Evolutionary conservation across 2,888 invertebrate species (phyloP).

Genomic region (Amblyteles armatorius): DNA sequence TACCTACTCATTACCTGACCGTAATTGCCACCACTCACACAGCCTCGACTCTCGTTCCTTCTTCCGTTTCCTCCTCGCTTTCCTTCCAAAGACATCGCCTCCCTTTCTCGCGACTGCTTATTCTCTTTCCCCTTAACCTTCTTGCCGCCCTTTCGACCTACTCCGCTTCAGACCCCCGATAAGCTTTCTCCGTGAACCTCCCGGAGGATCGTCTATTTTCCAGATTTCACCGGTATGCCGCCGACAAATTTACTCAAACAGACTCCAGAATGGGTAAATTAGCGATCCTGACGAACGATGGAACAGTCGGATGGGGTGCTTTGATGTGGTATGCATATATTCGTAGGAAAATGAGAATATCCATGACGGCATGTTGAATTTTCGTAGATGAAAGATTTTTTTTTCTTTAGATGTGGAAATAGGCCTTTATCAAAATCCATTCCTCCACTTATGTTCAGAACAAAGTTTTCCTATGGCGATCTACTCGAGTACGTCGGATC

Average conservation of each 20-base stretch:
- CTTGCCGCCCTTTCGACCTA: constrained; percentile 55
- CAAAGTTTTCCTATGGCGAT: too few species aligned
- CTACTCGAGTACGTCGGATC: neutral
- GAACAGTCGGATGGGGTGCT: neutral
- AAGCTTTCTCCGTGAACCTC: constrained; percentile 40
- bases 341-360: too few species aligned
- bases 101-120: constrained; percentile 36
- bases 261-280: constrained; percentile 2
- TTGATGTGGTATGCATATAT: neutral
- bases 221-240: constrained; percentile 11
- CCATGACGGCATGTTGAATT: neutral
- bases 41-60: constrained; percentile 63
- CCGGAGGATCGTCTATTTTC: neutral
- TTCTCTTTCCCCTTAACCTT: constrained; percentile 40
- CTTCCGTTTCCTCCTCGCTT: constrained; percentile 48
- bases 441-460: neutral
- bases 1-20: constrained; percentile 65
- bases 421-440: neutral
- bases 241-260: constrained; percentile 1
- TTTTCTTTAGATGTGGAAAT: too few species aligned
- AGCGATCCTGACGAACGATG: neutral
- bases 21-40: constrained; percentile 68
- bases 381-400: neutral
- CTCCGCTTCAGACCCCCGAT: constrained; percentile 16
- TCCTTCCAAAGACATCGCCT: constrained; percentile 45